phyloP scores from a whole-genome alignment of 1,140 invertebrate species.

The Helicoverpa zea region DNA sequence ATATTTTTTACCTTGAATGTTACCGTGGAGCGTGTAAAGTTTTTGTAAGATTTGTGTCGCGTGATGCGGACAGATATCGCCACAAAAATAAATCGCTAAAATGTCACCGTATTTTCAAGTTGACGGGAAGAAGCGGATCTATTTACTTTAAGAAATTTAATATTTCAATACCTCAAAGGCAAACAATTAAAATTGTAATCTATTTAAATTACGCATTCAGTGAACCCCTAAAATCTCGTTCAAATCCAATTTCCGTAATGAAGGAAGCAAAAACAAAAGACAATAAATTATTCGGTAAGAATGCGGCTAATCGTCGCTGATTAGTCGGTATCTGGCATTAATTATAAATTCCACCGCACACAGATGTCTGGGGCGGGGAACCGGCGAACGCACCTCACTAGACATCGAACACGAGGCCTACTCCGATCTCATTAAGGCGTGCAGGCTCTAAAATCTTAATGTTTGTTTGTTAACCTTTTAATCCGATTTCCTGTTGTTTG shows the following conservation, averaged over 20 bases:
- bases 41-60: no score
- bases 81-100: no score
- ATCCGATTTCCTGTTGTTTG: no score
- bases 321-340: constrained; percentile 28
- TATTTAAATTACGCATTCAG: neutral
- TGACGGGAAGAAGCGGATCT: no score
- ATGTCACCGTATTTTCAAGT: no score
- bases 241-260: neutral
- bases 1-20: neutral
- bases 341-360: constrained; percentile 36
- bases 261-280: neutral
- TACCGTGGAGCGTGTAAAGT: neutral
- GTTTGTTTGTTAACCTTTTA: no score
- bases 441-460: no score
- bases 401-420: neutral
- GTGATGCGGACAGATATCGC: no score
- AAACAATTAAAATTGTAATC: no score
- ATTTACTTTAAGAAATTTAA: no score
- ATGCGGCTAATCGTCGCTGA: constrained; percentile 20
- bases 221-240: neutral
- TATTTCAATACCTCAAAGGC: no score
- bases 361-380: neutral
- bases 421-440: neutral
- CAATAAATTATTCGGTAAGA: constrained; percentile 36
- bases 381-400: neutral